phyloP scores from a whole-genome alignment of 2,113 vertebrate species.

The Diphyllodes magnificus region DNA sequence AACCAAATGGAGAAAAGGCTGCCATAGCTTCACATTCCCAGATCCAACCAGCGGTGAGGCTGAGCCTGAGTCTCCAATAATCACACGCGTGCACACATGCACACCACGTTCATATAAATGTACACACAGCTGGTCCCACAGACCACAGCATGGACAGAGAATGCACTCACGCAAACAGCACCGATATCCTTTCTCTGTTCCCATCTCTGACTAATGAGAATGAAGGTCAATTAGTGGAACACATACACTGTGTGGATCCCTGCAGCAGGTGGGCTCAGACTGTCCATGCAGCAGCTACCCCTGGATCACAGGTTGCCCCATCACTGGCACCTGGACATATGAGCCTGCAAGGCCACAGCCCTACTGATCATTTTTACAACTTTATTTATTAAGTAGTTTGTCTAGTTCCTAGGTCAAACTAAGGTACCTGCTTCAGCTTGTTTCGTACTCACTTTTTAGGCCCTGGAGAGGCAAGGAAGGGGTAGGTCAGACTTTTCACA shows the following conservation, averaged over 20 bases:
- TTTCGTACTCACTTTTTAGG: not conserved
- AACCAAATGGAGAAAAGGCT: not conserved
- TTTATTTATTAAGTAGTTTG: not conserved
- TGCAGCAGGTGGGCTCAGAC: not conserved
- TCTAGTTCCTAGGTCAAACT: not conserved
- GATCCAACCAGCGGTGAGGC: not conserved
- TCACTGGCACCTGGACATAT: not conserved
- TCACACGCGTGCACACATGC: fast-evolving
- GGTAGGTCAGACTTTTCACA: not conserved
- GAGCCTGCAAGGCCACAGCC: not conserved
- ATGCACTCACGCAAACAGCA: not conserved
- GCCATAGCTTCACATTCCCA: not conserved
- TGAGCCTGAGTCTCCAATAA: not conserved
- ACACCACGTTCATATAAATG: fast-evolving
- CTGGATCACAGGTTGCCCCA: not conserved
- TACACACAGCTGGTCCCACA: not conserved
- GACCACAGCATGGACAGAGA: not conserved
- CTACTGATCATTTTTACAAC: not conserved
- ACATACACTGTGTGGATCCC: not conserved
- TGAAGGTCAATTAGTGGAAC: not conserved
- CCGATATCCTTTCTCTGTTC: not conserved
- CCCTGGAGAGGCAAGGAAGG: not conserved
- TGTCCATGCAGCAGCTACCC: not conserved
- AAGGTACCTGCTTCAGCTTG: not conserved
- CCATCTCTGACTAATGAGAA: not conserved